phyloP scores from a whole-genome alignment of 2,113 vertebrate species.

The Stegostoma tigrinum region DNA sequence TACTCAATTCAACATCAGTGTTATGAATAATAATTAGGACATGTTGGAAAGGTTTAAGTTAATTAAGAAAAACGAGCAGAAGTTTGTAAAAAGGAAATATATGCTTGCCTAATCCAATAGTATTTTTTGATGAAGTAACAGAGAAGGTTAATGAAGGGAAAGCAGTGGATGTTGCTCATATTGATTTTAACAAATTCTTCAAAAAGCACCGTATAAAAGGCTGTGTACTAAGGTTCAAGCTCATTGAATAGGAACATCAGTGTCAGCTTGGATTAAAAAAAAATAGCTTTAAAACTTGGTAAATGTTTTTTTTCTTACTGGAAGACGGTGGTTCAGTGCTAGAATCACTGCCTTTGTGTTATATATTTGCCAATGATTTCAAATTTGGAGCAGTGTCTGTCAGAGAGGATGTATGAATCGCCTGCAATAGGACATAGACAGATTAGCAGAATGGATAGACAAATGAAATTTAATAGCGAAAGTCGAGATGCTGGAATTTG shows the following conservation, averaged over 20 bases:
- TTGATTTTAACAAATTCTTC: background rate
- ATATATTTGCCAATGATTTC: background rate
- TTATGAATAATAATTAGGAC: background rate
- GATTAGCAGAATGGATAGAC: background rate
- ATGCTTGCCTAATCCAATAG: too few relatives aligned
- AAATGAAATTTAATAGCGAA: background rate
- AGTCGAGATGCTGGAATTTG: background rate
- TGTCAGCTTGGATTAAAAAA: background rate
- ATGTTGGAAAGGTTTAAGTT: too few relatives aligned
- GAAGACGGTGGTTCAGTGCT: background rate
- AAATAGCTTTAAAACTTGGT: too few relatives aligned
- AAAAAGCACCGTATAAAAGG: background rate
- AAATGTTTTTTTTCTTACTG: background rate
- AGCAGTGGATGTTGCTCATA: background rate
- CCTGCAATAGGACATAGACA: background rate
- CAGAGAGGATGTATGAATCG: background rate
- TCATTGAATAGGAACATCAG: background rate
- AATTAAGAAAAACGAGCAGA: too few relatives aligned
- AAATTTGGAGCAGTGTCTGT: background rate
- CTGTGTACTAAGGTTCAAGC: background rate
- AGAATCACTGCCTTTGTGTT: background rate
- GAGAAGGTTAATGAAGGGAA: background rate
- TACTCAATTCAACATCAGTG: background rate
- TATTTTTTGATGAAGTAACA: too few relatives aligned
- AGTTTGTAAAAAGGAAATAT: too few relatives aligned